These are phyloP conservation scores for Endotricha flammealis DNA, from an alignment of 2,888 invertebrate species.

Conservation along the genomic window DNA sequence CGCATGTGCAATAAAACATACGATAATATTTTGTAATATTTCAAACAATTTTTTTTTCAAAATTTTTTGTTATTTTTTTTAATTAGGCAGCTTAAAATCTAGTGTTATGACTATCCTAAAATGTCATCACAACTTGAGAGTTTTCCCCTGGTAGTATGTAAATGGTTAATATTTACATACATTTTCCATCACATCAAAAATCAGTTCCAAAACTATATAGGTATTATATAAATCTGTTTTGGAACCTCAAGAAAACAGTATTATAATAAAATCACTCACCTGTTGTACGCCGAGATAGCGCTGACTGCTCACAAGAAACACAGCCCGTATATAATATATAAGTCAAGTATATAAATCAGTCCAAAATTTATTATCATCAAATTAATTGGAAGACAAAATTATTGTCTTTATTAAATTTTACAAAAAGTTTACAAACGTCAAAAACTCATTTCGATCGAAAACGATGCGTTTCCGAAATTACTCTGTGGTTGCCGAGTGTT, in stretches of 20 bases:
- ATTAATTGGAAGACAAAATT: slow-evolving; percentile 16
- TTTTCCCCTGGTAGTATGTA: too few relatives aligned
- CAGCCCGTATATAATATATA: slow-evolving; percentile 6
- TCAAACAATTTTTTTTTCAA: too few relatives aligned
- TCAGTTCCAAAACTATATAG: too few relatives aligned
- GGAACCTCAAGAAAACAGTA: slow-evolving; percentile 2
- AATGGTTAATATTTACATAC: too few relatives aligned
- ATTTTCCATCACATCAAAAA: too few relatives aligned
- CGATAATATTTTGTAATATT: too few relatives aligned
- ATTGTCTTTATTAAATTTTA: slow-evolving; percentile 19
- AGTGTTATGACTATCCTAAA: too few relatives aligned
- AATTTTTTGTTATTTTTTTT: too few relatives aligned
- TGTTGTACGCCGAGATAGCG: slow-evolving; percentile 15
- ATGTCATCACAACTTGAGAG: too few relatives aligned
- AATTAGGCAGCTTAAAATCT: too few relatives aligned
- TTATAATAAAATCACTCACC: slow-evolving; percentile 18
- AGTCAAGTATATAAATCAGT: slow-evolving; percentile 15
- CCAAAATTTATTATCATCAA: slow-evolving; percentile 25
- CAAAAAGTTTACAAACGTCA: slow-evolving; percentile 27
- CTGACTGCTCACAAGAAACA: slow-evolving; percentile 8
- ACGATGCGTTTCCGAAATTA: slow-evolving; percentile 10
- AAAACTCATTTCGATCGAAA: slow-evolving; percentile 33
- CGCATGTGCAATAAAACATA: too few relatives aligned
- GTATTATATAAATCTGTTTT: too few relatives aligned
- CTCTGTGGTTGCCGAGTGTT: slow-evolving; percentile 16